Conservation (phyloP, 1,140 invertebrate genomes). For the Nephotettix cincticeps region DNA sequence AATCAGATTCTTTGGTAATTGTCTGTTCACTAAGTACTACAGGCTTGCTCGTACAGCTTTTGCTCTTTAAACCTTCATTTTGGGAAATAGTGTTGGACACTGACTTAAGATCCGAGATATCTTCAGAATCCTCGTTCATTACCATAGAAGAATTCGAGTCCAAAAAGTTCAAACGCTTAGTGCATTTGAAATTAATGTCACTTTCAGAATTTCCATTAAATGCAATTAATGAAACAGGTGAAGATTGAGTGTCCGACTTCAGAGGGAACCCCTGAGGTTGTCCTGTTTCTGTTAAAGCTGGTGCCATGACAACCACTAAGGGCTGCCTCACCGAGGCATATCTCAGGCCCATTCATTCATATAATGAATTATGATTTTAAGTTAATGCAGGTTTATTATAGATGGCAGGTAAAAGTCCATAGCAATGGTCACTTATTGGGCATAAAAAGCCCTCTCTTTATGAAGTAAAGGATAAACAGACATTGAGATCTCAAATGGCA, state of each 20-base stretch:
- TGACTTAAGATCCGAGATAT: neutral
- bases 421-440: too few relatives aligned
- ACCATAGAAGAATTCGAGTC: slow-evolving; percentile 10
- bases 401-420: too few relatives aligned
- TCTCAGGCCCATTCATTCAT: slow-evolving; percentile 45
- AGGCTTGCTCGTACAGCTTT: neutral
- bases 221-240: slow-evolving; percentile 30
- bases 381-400: too few relatives aligned
- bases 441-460: too few relatives aligned
- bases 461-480: too few relatives aligned
- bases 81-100: neutral
- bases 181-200: neutral
- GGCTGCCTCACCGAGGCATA: slow-evolving; percentile 51
- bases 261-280: slow-evolving; percentile 58
- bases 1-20: slow-evolving; percentile 15
- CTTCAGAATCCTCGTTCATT: slow-evolving; percentile 37
- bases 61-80: neutral
- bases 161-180: neutral
- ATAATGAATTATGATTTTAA: neutral
- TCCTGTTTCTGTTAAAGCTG: slow-evolving; percentile 66
- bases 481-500: too few relatives aligned
- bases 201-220: slow-evolving; percentile 15
- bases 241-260: slow-evolving; percentile 30
- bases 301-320: slow-evolving; percentile 69
- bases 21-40: neutral